A percentile compares a stretch with the other conserved stretches of the same genome.
These are phyloP conservation scores for Micrasema longulum DNA, from an alignment of 1,140 invertebrate species.

Conservation along the genomic window DNA sequence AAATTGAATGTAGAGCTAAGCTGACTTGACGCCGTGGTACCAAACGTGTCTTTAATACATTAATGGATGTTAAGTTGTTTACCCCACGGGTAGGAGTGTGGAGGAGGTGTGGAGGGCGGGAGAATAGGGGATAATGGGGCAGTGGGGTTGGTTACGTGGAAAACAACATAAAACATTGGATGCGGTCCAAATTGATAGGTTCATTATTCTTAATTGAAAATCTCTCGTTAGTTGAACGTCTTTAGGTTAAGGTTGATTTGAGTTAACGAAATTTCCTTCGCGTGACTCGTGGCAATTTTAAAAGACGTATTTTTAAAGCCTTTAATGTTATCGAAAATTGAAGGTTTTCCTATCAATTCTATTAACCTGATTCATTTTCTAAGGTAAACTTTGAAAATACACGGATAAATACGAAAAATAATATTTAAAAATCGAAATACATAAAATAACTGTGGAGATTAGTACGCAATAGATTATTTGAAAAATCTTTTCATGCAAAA, in stretches of 20 bases:
- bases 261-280: not conserved
- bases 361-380: too few species aligned
- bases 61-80: conserved; percentile 37
- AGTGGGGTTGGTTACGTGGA: not conserved
- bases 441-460: too few species aligned
- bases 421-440: too few species aligned
- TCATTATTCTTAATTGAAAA: conserved; percentile 16
- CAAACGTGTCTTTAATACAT: conserved; percentile 41
- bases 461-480: too few species aligned
- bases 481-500: too few species aligned
- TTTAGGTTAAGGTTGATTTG: too few species aligned
- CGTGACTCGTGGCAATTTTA: not conserved
- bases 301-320: too few species aligned
- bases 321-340: too few species aligned
- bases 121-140: not conserved
- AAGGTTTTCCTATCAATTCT: too few species aligned
- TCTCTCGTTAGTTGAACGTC: not conserved
- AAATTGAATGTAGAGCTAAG: conserved; percentile 25
- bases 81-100: not conserved
- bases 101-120: not conserved
- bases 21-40: conserved; percentile 6
- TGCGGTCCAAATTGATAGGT: conserved; percentile 10
- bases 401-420: too few species aligned
- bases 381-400: too few species aligned
- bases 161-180: conserved; percentile 9